Evolutionary conservation across 2,888 invertebrate genomes (phyloP).

Genomic region (Troilus luridus): DNA sequence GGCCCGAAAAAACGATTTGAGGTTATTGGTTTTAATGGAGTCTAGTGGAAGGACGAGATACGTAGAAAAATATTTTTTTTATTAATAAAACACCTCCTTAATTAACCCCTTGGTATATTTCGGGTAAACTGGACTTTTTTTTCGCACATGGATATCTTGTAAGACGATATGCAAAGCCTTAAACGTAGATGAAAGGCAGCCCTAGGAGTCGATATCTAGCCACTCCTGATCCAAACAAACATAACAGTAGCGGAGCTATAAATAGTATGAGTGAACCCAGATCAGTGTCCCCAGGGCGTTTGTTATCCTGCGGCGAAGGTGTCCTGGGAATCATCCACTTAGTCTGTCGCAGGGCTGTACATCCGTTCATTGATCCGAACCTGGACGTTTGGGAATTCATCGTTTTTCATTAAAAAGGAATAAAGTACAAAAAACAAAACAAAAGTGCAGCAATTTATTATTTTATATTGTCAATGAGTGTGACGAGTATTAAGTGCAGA

Average conservation of each 20-base stretch:
- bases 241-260: constrained; percentile 19
- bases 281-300: constrained; percentile 42
- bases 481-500: too few relatives aligned
- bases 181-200: constrained; percentile 22
- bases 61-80: too few relatives aligned
- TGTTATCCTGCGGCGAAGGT: not conserved
- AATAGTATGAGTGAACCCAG: constrained; percentile 22
- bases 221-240: constrained; percentile 21
- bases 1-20: too few relatives aligned
- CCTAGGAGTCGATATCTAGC: not conserved
- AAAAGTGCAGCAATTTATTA: too few relatives aligned
- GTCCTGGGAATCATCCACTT: constrained; percentile 12
- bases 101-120: not conserved
- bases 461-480: too few relatives aligned
- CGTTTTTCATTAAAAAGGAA: not conserved
- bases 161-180: constrained; percentile 13
- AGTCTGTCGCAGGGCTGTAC: not conserved
- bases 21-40: too few relatives aligned
- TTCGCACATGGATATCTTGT: not conserved
- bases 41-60: too few relatives aligned
- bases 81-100: too few relatives aligned
- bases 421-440: not conserved
- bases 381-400: not conserved
- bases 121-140: not conserved
- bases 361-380: not conserved